A percentile compares a stretch with the other conserved stretches of the same genome.
Evolutionary conservation across 1,140 invertebrate species (phyloP).

Genomic region (Gonioctena quinquepunctata): DNA sequence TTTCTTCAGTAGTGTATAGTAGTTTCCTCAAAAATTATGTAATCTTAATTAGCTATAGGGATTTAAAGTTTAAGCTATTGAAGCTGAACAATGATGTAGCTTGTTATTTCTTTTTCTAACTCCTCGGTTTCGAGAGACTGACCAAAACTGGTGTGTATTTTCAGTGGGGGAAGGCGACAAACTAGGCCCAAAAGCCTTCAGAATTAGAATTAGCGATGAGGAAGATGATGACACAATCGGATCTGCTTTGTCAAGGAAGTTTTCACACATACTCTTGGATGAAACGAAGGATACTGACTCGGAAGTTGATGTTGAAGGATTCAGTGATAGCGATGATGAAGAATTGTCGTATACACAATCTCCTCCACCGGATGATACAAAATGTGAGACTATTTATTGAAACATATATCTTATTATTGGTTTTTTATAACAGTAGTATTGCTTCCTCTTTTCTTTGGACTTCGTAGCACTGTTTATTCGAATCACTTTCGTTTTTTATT

Average conservation of each 20-base stretch:
- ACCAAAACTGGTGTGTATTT: conserved; percentile 7
- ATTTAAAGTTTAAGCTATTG: too few species aligned
- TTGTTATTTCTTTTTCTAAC: too few species aligned
- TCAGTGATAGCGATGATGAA: conserved; percentile 62
- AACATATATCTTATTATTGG: too few species aligned
- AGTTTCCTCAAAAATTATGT: too few species aligned
- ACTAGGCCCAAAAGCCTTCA: conserved; percentile 41
- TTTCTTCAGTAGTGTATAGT: too few species aligned
- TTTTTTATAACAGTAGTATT: too few species aligned
- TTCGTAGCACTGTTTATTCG: too few species aligned
- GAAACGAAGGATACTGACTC: conserved; percentile 42
- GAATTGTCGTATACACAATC: conserved; percentile 62
- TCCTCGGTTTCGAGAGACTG: too few species aligned
- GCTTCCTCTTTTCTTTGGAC: too few species aligned
- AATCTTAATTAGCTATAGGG: too few species aligned
- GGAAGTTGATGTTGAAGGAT: conserved; percentile 48
- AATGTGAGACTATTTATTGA: conserved; percentile 69
- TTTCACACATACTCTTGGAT: conserved; percentile 48
- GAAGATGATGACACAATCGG: conserved; percentile 31
- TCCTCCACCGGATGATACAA: conserved; percentile 72
- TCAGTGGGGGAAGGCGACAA: conserved; percentile 40
- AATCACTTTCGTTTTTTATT: too few species aligned
- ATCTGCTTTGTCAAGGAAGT: conserved; percentile 26
- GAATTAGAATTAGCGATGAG: conserved; percentile 39
- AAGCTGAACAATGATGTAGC: too few species aligned